phyloP scores from a whole-genome alignment of 2,113 vertebrate species.

The Leucoraja erinaceus region DNA sequence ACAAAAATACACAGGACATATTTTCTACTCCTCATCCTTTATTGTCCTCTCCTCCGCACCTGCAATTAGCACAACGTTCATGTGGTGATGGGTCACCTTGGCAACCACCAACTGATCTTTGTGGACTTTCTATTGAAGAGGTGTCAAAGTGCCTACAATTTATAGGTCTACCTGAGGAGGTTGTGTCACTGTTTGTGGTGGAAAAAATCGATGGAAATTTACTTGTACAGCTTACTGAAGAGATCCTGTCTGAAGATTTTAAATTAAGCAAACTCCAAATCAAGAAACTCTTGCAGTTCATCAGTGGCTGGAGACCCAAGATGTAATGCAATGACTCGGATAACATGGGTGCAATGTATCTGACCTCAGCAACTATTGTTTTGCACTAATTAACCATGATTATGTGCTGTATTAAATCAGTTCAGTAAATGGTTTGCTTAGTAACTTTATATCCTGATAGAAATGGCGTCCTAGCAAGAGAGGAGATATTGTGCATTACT shows the following conservation, averaged over 20 bases:
- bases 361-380: conserved; percentile 57
- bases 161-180: conserved; percentile 85
- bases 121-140: conserved; percentile 84
- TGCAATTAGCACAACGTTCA: conserved; percentile 57
- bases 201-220: conserved; percentile 96
- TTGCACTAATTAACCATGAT: conserved; percentile 67
- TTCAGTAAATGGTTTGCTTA: conserved; percentile 68
- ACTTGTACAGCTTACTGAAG: conserved; percentile 88
- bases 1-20: conserved; percentile 59
- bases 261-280: conserved; percentile 93
- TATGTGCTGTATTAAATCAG: conserved; percentile 60
- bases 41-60: conserved; percentile 57
- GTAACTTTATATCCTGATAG: conserved; percentile 59
- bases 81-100: conserved; percentile 72
- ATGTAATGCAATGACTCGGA: conserved; percentile 59
- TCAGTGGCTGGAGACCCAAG: conserved; percentile 93
- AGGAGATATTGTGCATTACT: conserved; percentile 57
- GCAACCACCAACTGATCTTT: conserved; percentile 81
- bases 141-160: conserved; percentile 85
- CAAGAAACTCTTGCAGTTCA: conserved; percentile 96
- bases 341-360: conserved; percentile 47
- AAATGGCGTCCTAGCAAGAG: conserved; percentile 50
- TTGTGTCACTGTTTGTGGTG: conserved; percentile 74
- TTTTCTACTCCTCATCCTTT: conserved; percentile 59
- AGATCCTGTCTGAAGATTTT: conserved; percentile 94